phyloP scores from a whole-genome alignment of 2,888 invertebrate species.

The Octodonta nipae region DNA sequence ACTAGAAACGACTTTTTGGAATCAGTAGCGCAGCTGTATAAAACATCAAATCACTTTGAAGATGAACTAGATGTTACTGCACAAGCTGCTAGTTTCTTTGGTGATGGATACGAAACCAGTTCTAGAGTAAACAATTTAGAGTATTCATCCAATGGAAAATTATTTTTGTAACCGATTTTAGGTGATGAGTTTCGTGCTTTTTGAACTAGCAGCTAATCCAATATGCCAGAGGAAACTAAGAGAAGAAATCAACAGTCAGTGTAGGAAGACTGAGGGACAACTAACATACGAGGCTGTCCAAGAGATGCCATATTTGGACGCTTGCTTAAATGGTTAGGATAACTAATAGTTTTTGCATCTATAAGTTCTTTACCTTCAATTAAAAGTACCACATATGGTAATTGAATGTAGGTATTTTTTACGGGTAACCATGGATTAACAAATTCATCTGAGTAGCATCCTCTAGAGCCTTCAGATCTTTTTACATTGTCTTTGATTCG shows the following conservation, averaged over 20 bases:
- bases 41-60: constrained; percentile 19
- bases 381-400: too few species aligned
- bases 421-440: too few species aligned
- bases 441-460: too few species aligned
- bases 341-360: not conserved
- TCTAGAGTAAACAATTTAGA: constrained; percentile 30
- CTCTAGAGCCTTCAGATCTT: too few species aligned
- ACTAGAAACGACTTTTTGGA: constrained; percentile 35
- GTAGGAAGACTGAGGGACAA: constrained; percentile 24
- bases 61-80: constrained; percentile 36
- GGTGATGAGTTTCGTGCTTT: constrained; percentile 36
- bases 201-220: constrained; percentile 37
- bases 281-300: constrained; percentile 37
- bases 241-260: constrained; percentile 27
- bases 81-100: constrained; percentile 42
- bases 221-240: constrained; percentile 34
- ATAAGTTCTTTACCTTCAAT: too few species aligned
- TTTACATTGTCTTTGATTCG: too few species aligned
- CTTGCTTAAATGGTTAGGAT: constrained; percentile 34
- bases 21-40: constrained; percentile 3
- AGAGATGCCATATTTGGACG: constrained; percentile 39
- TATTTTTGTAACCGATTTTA: constrained; percentile 5
- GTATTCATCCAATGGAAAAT: not conserved
- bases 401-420: too few species aligned
- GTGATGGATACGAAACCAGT: constrained; percentile 43